Base-by-base conservation (phyloP, 2,888 invertebrate genomes). In the Herminia tarsipennalis region DNA sequence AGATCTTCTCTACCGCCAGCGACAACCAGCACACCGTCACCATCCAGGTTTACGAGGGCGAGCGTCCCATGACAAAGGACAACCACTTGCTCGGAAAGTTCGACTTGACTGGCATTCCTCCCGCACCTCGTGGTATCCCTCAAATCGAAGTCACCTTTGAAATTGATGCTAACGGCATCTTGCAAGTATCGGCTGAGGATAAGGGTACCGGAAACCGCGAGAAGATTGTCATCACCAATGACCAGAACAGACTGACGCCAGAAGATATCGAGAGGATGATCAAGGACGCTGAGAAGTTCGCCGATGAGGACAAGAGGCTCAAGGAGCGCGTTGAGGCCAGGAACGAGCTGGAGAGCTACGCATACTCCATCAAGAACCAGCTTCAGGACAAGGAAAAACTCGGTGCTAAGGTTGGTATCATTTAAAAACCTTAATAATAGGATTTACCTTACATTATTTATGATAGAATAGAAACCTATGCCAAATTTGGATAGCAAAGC, bases 251-350 rank as follows among this genome's bases (percentile, higher is more conserved):
- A 59, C 88, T 99, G 55, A 98, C 98, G 8, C 99, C 98, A 2
- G 99, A 99, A 67, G 99, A 99, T 75, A 99, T 99, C 66, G 99
- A 99, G 80, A 94, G 98, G 55, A 99, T 99, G 99, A 98, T 99
- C 86, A 97, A 97, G 88, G 99, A 99, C 80, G 99, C 99, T 0
- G 99, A 99, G 92, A 98, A 97, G 86, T 99, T 99, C 89, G 98
- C 99, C 10, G 99, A 99, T 76, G 99, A 99, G 65, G 99, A 99
- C 89, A 98, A 98, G 92, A 98, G 98, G 87, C 92, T 98, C 60
- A 98, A 98, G 91, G 98, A 99, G 87, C 94, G 96, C 37, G 98
- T 99, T 2, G 99, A 99, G 81, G 95, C 99, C 2, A 95, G 98
- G 62, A 99, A 99, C 83, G 99, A 99, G 80, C 93, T 99, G 40